phyloP scores from a whole-genome alignment of 92 coral and sea anemone genomes.

The Porites rus region DNA sequence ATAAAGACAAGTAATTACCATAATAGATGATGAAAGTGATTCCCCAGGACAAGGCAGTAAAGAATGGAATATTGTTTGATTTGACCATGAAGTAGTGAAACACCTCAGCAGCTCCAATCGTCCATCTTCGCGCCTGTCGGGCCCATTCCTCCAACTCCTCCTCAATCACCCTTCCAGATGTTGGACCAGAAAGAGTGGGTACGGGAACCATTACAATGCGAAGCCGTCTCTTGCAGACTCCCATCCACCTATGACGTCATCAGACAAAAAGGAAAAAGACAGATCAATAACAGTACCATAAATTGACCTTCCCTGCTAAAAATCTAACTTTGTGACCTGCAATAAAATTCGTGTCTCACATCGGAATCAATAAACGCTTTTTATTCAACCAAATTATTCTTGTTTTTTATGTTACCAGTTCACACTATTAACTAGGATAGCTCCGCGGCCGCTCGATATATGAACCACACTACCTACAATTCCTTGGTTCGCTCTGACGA shows the following conservation, averaged over 20 bases:
- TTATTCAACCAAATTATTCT: too few species aligned
- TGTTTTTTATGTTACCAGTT: too few species aligned
- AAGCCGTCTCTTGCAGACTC: not conserved
- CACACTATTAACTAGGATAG: too few species aligned
- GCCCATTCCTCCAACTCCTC: conserved; percentile 17
- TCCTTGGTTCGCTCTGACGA: too few species aligned
- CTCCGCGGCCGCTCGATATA: too few species aligned
- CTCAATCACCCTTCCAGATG: conserved; percentile 8
- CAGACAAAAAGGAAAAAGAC: too few species aligned
- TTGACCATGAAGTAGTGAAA: conserved; percentile 19
- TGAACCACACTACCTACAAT: too few species aligned
- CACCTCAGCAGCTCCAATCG: conserved; percentile 23
- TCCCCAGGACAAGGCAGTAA: conserved; percentile 6
- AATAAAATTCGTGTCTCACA: too few species aligned
- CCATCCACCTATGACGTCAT: conserved; percentile 5
- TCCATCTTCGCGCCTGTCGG: conserved; percentile 25
- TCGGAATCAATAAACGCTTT: too few species aligned
- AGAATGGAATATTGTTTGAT: not conserved
- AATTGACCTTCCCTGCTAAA: too few species aligned
- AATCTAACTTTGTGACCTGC: too few species aligned
- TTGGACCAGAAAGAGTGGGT: conserved; percentile 6
- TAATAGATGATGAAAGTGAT: conserved; percentile 3
- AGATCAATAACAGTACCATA: not conserved
- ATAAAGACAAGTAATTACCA: not conserved
- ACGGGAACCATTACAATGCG: conserved; percentile 6